These are phyloP conservation scores for Gavia stellata DNA, from an alignment of 2,113 vertebrate species.

Conservation along the genomic window DNA sequence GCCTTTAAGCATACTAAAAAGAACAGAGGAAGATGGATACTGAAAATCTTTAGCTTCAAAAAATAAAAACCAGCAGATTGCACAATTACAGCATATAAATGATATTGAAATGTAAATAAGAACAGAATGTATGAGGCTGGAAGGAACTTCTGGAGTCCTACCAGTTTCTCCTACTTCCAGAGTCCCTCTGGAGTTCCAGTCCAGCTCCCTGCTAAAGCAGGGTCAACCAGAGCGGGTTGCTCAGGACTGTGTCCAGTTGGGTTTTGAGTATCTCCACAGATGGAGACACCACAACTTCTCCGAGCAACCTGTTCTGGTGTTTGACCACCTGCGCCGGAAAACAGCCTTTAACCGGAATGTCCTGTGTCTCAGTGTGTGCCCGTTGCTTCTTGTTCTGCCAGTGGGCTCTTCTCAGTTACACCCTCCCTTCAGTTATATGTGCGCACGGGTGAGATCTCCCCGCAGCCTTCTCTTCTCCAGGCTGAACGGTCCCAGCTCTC, in stretches of 20 bases:
- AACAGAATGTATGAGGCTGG: neutral
- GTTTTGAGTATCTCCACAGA: neutral
- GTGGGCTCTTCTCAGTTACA: neutral
- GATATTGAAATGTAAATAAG: neutral
- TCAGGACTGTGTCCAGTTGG: neutral
- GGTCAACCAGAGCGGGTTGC: neutral
- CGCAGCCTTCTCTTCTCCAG: neutral
- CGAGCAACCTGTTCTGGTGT: neutral
- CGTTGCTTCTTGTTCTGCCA: neutral
- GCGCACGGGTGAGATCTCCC: neutral
- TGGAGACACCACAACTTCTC: neutral
- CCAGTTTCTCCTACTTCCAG: neutral
- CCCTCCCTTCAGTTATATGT: neutral
- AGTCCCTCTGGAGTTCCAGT: neutral
- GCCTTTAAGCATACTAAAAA: neutral
- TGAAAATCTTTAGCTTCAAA: neutral
- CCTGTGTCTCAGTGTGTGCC: neutral
- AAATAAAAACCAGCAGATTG: neutral
- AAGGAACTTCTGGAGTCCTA: neutral
- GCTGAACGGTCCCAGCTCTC: neutral
- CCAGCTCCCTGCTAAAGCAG: neutral
- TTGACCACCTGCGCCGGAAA: neutral
- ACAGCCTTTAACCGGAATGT: rapidly evolving
- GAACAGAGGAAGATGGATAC: neutral
- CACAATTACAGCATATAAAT: neutral